Conservation (phyloP, 2,888 invertebrate species). For the Nomada ruficornis region DNA sequence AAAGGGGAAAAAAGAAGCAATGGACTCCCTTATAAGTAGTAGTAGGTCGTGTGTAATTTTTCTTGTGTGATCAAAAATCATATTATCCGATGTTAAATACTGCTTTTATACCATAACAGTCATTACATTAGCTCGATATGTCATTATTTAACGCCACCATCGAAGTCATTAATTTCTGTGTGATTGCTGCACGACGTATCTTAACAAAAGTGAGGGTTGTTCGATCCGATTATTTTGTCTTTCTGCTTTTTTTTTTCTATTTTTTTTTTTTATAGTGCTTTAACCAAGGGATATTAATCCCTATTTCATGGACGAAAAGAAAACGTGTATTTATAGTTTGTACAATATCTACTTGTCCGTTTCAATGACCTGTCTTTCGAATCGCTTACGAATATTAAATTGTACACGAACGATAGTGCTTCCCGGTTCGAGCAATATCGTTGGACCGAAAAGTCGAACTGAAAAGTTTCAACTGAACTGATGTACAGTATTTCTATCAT, state of each 20-base stretch:
- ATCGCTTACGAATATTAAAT: constrained; percentile 56
- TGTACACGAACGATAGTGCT: constrained; percentile 56
- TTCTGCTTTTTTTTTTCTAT: constrained; percentile 20
- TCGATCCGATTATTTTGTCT: constrained; percentile 46
- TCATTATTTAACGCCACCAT: constrained; percentile 66
- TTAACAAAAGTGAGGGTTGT: constrained; percentile 54
- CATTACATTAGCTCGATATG: constrained; percentile 67
- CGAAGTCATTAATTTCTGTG: constrained; percentile 60
- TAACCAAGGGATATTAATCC: constrained; percentile 41
- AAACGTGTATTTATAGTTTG: constrained; percentile 63
- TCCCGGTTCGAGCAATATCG: constrained; percentile 39
- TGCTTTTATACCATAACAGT: constrained; percentile 70
- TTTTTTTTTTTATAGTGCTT: constrained; percentile 31
- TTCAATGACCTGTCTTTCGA: constrained; percentile 57
- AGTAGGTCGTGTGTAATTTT: constrained; percentile 71
- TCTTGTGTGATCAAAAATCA: constrained; percentile 72
- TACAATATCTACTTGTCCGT: constrained; percentile 54
- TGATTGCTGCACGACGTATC: constrained; percentile 60
- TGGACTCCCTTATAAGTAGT: constrained; percentile 61
- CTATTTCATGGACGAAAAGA: constrained; percentile 33
- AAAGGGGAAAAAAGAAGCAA: constrained; percentile 53
- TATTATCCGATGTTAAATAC: constrained; percentile 69
- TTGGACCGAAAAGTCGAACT: constrained; percentile 38
- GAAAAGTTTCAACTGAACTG: constrained; percentile 63
- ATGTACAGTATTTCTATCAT: constrained; percentile 74